Base-by-base conservation (phyloP, 2,113 vertebrate genomes). In the Osmerus mordax region DNA sequence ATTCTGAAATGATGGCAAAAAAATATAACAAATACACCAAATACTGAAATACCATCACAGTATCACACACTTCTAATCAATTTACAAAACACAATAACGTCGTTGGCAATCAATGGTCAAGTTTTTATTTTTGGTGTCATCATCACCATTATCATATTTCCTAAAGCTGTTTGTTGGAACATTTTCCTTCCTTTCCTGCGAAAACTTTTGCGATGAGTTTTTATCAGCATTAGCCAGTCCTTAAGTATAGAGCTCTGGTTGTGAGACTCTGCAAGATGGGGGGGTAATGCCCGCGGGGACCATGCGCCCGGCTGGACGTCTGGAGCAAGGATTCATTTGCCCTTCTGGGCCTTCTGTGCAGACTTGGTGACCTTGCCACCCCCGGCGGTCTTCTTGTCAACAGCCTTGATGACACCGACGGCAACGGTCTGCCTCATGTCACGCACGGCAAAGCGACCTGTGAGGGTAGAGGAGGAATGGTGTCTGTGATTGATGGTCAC, bases 401-500 rank as follows among this genome's bases (percentile, higher is more conserved):
- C 86, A 0, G 81, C 81, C 89, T 94, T 94, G 84, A 94, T 91
- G 67, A 93, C 93, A 0, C 91, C 88, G 4, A 94, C 93, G 3
- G 92, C 93, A 18, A 94, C 89, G 0, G 92, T 93, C 87, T 94
- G 92, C 83, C 88, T 93, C 92, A 91, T 93, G 88, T 93, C 91
- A 29, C 88, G 76, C 65, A 92, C 86, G 2, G 92, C 91, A 47
- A 94, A 95, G 62, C 81, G 86, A 78, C 91, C 92, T 92, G 78
- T 2, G 61, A 60, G 56, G 13, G 18, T 23, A 32, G 23, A 11
- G 62, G 70, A 62, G 0, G 23, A 15, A 65, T 16, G 55, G 25
- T 47, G 41, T 47, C 4, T 47, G 41, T 8, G 41, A 47, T 9
- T 9, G 41, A 47, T 2, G 41, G 8, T 47, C 32, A 6, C 32